Percentiles rank a stretch among this genome's conserved stretches.
These are phyloP conservation scores for Polymixis lichenea DNA, from an alignment of 2,888 invertebrate genomes.

Conservation along the genomic window DNA sequence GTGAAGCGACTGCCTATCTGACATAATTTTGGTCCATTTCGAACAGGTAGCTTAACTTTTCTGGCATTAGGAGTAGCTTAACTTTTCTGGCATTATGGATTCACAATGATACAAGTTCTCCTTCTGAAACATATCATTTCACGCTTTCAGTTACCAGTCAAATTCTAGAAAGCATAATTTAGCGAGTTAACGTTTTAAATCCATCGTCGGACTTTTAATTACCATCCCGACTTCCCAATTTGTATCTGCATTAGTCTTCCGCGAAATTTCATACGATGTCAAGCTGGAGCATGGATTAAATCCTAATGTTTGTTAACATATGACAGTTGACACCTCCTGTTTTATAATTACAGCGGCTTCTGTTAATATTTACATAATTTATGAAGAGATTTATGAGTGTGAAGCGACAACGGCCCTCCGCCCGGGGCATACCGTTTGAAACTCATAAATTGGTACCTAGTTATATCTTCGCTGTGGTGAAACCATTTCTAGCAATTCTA, in stretches of 20 bases:
- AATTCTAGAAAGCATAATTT: conserved; percentile 28
- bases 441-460: conserved; percentile 36
- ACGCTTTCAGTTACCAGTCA: conserved; percentile 13
- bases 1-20: too few relatives aligned
- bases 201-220: conserved; percentile 58
- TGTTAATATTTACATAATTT: conserved; percentile 60
- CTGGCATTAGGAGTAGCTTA: too few relatives aligned
- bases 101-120: background rate
- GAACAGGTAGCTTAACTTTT: background rate
- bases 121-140: background rate
- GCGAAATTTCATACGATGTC: conserved; percentile 52
- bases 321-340: conserved; percentile 56
- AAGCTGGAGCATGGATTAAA: conserved; percentile 50
- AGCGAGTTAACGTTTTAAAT: conserved; percentile 46
- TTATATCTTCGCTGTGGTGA: conserved; percentile 23
- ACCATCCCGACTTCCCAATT: conserved; percentile 55
- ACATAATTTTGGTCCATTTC: background rate
- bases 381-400: conserved; percentile 59
- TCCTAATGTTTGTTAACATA: conserved; percentile 57
- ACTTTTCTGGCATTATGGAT: too few relatives aligned
- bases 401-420: conserved; percentile 37
- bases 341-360: conserved; percentile 61
- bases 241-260: conserved; percentile 51
- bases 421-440: conserved; percentile 29
- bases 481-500: conserved; percentile 38